Evolutionary conservation across 1,140 invertebrate species (phyloP).

Genomic region (Philotrypesis tridentata): DNA sequence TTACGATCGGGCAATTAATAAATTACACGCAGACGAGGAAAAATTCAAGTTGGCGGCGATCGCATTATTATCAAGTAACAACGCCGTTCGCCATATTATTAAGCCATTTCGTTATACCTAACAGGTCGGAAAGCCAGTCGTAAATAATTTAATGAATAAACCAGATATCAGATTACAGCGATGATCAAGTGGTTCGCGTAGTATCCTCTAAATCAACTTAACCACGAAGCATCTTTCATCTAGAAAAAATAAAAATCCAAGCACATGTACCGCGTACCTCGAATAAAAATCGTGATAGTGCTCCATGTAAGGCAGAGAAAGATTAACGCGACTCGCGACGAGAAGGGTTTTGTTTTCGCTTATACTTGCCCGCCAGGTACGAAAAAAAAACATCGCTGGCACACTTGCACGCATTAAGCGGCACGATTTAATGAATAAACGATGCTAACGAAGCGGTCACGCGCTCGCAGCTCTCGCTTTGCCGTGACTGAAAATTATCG

Average conservation of each 20-base stretch:
- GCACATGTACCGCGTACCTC: neutral
- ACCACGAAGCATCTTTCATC: neutral
- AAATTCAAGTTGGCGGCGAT: neutral
- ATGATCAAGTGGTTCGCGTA: neutral
- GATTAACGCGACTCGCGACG: neutral
- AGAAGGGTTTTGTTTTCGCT: slow-evolving; percentile 24
- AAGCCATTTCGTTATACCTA: neutral
- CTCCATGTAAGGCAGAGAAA: neutral
- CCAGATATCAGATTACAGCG: neutral
- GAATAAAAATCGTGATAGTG: too few relatives aligned
- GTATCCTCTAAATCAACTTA: neutral
- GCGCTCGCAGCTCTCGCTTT: neutral
- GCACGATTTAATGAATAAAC: slow-evolving; percentile 55
- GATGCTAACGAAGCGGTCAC: slow-evolving; percentile 54
- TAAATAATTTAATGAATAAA: too few relatives aligned
- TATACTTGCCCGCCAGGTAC: neutral
- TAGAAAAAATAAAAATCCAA: neutral
- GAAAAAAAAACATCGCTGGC: neutral
- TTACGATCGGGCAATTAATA: neutral
- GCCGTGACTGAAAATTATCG: neutral
- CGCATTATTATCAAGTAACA: neutral
- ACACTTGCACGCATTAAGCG: slow-evolving; percentile 41
- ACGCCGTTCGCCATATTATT: neutral
- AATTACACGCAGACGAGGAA: neutral
- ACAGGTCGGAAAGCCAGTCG: neutral